phyloP scores from a whole-genome alignment of 1,140 invertebrate species.

The Berghia stephanieae region DNA sequence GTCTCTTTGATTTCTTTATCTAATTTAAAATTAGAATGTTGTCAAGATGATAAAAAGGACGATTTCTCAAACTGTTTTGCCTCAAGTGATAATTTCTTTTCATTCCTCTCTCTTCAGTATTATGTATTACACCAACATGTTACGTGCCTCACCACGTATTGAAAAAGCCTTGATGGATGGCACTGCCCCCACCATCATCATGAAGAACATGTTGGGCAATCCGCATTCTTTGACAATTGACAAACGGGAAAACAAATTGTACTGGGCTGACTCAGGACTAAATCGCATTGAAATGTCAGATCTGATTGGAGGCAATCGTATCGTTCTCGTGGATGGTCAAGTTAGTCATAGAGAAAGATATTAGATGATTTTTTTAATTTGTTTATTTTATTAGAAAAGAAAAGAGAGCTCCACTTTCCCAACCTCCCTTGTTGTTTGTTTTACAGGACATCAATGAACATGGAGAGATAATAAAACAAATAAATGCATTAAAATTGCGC shows the following conservation, averaged over 20 bases:
- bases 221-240: slow-evolving; percentile 62
- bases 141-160: slow-evolving; percentile 76
- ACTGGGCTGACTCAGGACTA: slow-evolving; percentile 69
- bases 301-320: slow-evolving; percentile 80
- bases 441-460: too few species aligned
- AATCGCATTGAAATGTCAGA: slow-evolving; percentile 71
- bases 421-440: too few species aligned
- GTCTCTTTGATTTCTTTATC: too few species aligned
- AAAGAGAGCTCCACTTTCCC: too few species aligned
- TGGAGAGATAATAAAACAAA: too few species aligned
- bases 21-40: too few species aligned
- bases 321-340: slow-evolving; percentile 70
- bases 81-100: neutral
- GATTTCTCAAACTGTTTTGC: neutral
- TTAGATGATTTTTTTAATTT: too few species aligned
- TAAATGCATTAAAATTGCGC: too few species aligned
- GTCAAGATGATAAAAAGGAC: neutral
- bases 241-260: slow-evolving; percentile 48
- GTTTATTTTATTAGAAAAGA: too few species aligned
- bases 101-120: slow-evolving; percentile 66
- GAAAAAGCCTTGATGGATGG: slow-evolving; percentile 80
- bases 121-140: slow-evolving; percentile 87
- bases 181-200: slow-evolving; percentile 49
- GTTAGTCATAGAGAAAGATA: too few species aligned
- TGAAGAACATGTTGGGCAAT: slow-evolving; percentile 49